These are phyloP conservation scores for Cygnus olor DNA, from an alignment of 2,797 vertebrate genomes.

Conservation along the genomic window DNA sequence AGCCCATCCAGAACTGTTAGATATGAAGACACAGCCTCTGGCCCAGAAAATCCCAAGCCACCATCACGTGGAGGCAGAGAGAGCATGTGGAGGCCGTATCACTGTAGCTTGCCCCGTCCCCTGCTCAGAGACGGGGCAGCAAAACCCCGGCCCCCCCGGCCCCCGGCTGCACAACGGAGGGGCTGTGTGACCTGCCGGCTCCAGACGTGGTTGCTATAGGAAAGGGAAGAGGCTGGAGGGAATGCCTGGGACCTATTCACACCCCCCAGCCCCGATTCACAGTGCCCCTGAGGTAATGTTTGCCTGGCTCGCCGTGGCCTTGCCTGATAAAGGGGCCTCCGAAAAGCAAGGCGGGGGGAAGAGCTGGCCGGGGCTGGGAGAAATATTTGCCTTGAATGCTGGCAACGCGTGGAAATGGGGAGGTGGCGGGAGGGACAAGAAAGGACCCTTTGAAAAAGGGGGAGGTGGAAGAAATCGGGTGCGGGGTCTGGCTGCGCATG, in stretches of 20 bases:
- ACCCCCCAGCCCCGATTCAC: conserved; percentile 61
- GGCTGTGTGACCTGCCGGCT: conserved; percentile 70
- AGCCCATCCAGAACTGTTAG: background rate
- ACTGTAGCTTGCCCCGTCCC: background rate
- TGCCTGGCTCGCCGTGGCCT: conserved; percentile 50
- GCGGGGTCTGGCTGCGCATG: accelerated
- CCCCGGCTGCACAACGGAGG: conserved; percentile 57
- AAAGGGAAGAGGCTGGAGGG: conserved; percentile 67
- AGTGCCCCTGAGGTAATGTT: conserved; percentile 76
- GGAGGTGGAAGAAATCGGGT: background rate
- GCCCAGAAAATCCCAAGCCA: background rate
- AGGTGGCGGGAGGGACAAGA: conserved; percentile 38
- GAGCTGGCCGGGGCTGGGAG: conserved; percentile 56
- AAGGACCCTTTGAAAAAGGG: conserved; percentile 59
- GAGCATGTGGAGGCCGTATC: background rate
- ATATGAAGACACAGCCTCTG: background rate
- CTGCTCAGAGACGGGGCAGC: background rate
- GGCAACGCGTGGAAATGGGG: conserved; percentile 50
- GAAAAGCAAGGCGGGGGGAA: conserved; percentile 25
- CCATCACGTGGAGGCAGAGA: background rate
- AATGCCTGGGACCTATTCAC: conserved; percentile 75
- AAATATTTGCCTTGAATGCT: conserved; percentile 73
- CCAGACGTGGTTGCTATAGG: conserved; percentile 77
- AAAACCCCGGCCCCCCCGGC: background rate
- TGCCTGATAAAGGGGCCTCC: conserved; percentile 69